These are phyloP conservation scores for Lipotes vexillifer DNA, from an alignment of 2,113 vertebrate species.

Conservation along the genomic window DNA sequence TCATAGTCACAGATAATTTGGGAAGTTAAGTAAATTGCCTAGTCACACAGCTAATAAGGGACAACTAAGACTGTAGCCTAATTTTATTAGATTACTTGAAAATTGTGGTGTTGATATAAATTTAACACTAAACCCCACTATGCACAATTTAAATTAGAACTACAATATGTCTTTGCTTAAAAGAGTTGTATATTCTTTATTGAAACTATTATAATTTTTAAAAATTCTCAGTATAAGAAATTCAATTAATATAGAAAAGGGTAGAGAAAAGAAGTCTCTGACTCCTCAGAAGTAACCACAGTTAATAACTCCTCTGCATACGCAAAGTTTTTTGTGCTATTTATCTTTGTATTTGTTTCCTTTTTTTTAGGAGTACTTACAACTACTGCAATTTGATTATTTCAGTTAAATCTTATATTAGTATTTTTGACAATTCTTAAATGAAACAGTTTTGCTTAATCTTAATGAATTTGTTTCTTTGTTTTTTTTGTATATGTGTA, in stretches of 20 bases:
- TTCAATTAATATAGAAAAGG: background rate
- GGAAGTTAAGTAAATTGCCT: background rate
- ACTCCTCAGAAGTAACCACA: background rate
- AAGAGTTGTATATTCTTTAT: background rate
- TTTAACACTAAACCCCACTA: background rate
- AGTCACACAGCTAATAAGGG: background rate
- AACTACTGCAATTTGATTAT: background rate
- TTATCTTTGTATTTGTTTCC: constrained; percentile 5
- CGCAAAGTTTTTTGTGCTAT: background rate
- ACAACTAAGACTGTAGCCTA: background rate
- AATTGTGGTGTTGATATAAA: constrained; percentile 34
- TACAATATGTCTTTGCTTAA: constrained; percentile 11
- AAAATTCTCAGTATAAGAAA: constrained; percentile 18
- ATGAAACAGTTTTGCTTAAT: constrained; percentile 35
- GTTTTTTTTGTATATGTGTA: constrained; percentile 69
- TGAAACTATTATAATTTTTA: background rate
- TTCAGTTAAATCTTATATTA: constrained; percentile 21
- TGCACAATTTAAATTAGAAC: background rate
- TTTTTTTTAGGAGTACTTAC: background rate
- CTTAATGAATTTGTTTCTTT: background rate
- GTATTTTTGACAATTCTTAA: constrained; percentile 35
- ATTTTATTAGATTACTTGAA: constrained; percentile 5
- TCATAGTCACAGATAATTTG: background rate
- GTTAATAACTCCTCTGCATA: background rate
- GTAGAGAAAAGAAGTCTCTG: background rate